Base-by-base conservation (phyloP, 2,113 vertebrate species). In the Eptesicus fuscus region DNA sequence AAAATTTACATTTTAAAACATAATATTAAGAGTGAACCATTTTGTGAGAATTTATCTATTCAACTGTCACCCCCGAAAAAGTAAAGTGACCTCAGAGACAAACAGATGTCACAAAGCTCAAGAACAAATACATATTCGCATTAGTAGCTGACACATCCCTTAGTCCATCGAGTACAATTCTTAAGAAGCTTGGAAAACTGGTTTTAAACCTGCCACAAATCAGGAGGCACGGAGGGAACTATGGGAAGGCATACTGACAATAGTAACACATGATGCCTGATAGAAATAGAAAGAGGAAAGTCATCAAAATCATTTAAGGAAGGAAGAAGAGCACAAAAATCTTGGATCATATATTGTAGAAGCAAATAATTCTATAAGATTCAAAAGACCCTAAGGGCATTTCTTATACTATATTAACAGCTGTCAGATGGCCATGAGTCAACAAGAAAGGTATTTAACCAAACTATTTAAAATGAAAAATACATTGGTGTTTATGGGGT, bases 391-490 rank as follows among this genome's bases (percentile, higher is more conserved):
- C 44, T 42, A 67, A 1, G 42, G 25, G 7, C 28, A 59, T 56
- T 74, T 89, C 69, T 82, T 65, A 70, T 40, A 77, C 37, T 77
- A 49, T 2, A 42, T 3, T 56, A 94, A 85, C 5, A 59, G 44
- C 8, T 71, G 9, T 71, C 69, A 76, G 35, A 86, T 63, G 53
- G 49, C 22, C 30, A 5, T 7, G 69, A 78, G 28, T 71, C 67
- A 92, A 69, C 79, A 86, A 84, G 73, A 71, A 73, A 83, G 70
- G 53, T 61, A 94, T 71, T 89, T 85, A 89, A 85, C 25, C 6
- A 18, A 89, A 90, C 32, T 77, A 77, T 89, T 95, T 51, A 65
- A 94, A 94, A 65, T 94, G 5, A 95, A 95, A 94, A 94, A 77
- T 44, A 78, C 3, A 49, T 22, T 71, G 22, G 10, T 51, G 9